Base-by-base conservation (phyloP, 2,797 vertebrate species). In the Anas georgica region DNA sequence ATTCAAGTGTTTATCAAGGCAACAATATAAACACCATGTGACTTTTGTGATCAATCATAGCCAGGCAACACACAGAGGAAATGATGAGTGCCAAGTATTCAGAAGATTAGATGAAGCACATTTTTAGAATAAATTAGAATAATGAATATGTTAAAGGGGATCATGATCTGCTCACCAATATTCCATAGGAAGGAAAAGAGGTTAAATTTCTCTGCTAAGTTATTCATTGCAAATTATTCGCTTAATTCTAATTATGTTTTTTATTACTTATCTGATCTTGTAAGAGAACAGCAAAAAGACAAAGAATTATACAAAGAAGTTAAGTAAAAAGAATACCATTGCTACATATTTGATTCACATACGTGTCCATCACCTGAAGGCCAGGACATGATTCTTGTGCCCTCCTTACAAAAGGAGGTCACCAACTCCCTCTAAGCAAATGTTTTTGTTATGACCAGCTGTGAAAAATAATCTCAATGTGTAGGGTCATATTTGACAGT, bases 61-160 rank as follows among this genome's bases (percentile, higher is more conserved):
- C 15, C 45, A 94, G 59, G 59, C 66, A 82, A 63, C 56, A 63
- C 18, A 58, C 2, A 45, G 60, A 90, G 48, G 28, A 82, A 82
- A 88, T 50, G 56, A 5, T 41, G 41, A 84, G 22, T 86, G 45
- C 48, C 66, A 90, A 60, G 35, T 63, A 52, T n/a, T 52, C 46
- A 87, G 77, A 90, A 69, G 50, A 45, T 84, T 90, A 90, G 22
- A 67, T 35, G 52, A 52, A 62, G 46, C 46, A 82, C 7, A 70
- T 91, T 93, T 91, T 92, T 58, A 68, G 90, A 95, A 93, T 94
- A 94, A 84, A 95, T 95, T 93, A 82, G 52, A 90, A 90, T 90
- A 95, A 94, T 93, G 83, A 96, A 91, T 90, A 84, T 31, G 23
- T 84, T 94, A 94, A 90, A 73, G 58, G 39, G 67, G 83, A 90